Conservation (phyloP, 1,140 invertebrate species). For the Drosophila nigromelanica region DNA sequence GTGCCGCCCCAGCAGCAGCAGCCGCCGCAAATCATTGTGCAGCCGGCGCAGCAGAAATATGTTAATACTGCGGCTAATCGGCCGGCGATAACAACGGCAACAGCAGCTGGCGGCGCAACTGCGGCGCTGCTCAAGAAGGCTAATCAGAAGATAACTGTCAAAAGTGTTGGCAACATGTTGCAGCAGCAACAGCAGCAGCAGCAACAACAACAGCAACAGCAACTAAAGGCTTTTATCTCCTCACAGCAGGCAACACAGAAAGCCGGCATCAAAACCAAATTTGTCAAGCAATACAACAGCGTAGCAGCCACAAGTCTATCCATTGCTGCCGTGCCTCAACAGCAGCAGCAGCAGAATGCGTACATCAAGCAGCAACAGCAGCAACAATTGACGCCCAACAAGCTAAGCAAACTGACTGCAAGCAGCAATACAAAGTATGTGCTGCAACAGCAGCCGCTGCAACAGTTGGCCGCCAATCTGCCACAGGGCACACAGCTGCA, state of each 20-base stretch:
- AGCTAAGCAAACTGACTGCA: conserved; percentile 59
- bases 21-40: conserved; percentile 67
- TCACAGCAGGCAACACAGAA: conserved; percentile 56
- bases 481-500: conserved; percentile 78
- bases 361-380: conserved; percentile 54
- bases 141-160: conserved; percentile 70
- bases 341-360: conserved; percentile 57
- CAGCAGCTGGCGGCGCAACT: conserved; percentile 21
- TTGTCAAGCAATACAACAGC: conserved; percentile 73
- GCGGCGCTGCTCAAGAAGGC: conserved; percentile 60
- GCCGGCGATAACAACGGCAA: conserved; percentile 37
- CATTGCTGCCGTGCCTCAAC: conserved; percentile 66
- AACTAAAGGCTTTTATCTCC: conserved; percentile 68
- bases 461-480: conserved; percentile 57
- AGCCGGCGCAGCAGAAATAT: conserved; percentile 71
- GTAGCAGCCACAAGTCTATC: conserved; percentile 46
- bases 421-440: conserved; percentile 56
- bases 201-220: conserved; percentile 50
- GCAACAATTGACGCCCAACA: conserved; percentile 53
- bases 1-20: conserved; percentile 51
- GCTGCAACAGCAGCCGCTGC: conserved; percentile 61
- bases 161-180: conserved; percentile 60
- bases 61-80: conserved; percentile 48
- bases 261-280: conserved; percentile 58
- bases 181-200: conserved; percentile 56